Evolutionary conservation across 2,113 vertebrate species (phyloP).

Genomic region (Silurus meridionalis): DNA sequence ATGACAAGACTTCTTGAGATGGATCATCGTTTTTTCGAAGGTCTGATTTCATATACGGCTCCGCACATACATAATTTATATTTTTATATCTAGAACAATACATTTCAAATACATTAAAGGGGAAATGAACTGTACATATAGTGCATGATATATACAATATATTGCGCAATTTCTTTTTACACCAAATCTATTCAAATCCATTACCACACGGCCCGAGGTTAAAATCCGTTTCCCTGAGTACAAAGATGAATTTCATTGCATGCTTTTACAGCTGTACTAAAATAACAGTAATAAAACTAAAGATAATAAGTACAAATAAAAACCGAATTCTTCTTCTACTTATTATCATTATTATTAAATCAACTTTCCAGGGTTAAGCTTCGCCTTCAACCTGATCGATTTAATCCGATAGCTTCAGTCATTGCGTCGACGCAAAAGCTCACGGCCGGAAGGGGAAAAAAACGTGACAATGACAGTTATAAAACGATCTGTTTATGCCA

Average conservation of each 20-base stretch:
- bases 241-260: not conserved
- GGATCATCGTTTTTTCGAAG: not conserved
- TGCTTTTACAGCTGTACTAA: not conserved
- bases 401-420: not conserved
- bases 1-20: not conserved
- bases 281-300: too few relatives aligned
- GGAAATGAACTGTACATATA: not conserved
- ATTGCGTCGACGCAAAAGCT: not conserved
- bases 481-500: conserved; percentile 3
- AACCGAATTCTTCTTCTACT: too few relatives aligned
- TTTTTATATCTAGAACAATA: not conserved
- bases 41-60: not conserved
- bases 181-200: not conserved
- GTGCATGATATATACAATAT: not conserved
- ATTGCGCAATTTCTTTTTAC: not conserved
- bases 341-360: too few relatives aligned
- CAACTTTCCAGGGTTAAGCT: not conserved
- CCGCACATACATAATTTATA: not conserved
- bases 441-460: not conserved
- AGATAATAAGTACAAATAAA: too few relatives aligned
- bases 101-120: not conserved
- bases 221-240: not conserved
- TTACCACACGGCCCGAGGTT: not conserved
- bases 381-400: not conserved
- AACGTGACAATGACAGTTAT: not conserved